phyloP scores from a whole-genome alignment of 2,797 vertebrate species.

The Lepus oiostolus region DNA sequence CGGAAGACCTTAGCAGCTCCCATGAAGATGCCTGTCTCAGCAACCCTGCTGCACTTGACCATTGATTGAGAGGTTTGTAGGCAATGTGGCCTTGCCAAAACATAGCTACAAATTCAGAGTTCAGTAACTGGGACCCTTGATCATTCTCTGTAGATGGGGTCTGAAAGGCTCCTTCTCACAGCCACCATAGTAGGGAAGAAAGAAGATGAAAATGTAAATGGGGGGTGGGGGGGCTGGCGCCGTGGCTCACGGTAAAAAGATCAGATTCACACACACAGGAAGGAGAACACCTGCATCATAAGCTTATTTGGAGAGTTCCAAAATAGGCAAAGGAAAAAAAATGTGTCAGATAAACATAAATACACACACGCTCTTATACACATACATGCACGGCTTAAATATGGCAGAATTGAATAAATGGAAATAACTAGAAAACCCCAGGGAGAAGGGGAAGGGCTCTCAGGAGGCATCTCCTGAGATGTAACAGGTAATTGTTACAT shows the following conservation, averaged over 20 bases:
- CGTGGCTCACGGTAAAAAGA: background rate
- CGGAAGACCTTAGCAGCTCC: background rate
- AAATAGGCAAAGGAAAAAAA: background rate
- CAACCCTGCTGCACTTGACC: too few relatives aligned
- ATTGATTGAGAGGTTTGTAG: background rate
- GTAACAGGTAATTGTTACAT: background rate
- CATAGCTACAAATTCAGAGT: background rate
- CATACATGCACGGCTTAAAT: too few relatives aligned
- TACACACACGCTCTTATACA: background rate
- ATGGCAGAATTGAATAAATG: too few relatives aligned
- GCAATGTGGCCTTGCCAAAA: background rate
- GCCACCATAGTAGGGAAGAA: background rate
- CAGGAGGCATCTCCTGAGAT: background rate
- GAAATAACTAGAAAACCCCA: background rate
- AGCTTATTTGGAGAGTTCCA: background rate
- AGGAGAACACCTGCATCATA: background rate
- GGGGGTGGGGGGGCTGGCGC: too few relatives aligned
- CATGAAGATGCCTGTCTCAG: background rate
- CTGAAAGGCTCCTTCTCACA: background rate
- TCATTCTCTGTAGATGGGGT: background rate
- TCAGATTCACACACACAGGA: background rate
- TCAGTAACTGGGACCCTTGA: background rate
- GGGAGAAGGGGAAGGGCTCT: background rate
- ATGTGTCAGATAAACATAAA: background rate
- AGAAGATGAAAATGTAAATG: background rate